phyloP scores from a whole-genome alignment of 2,888 invertebrate species.

The Drosophila helvetica region DNA sequence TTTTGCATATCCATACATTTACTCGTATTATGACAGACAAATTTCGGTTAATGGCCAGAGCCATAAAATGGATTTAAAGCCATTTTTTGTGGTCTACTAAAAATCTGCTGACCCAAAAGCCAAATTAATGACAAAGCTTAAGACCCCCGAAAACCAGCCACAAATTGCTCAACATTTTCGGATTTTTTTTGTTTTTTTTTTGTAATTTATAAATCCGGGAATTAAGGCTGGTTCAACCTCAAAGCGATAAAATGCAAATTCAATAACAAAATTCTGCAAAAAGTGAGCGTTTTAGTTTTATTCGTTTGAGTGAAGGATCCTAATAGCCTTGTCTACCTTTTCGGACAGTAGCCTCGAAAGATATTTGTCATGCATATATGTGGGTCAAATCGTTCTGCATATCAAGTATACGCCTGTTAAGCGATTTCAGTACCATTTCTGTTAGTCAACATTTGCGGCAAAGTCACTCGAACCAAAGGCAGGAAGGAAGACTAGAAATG shows the following conservation, averaged over 20 bases:
- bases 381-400: constrained; percentile 72
- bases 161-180: constrained; percentile 57
- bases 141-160: constrained; percentile 13
- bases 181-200: constrained; percentile 10
- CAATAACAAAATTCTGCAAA: constrained; percentile 46
- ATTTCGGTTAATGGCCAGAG: constrained; percentile 63
- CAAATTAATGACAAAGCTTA: constrained; percentile 72
- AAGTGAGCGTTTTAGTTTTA: constrained; percentile 31
- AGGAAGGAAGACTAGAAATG: constrained; percentile 17
- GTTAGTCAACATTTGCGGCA: constrained; percentile 69
- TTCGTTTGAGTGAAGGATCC: constrained; percentile 63
- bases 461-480: constrained; percentile 19
- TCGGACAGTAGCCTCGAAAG: constrained; percentile 1
- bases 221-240: constrained; percentile 52
- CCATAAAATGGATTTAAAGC: constrained; percentile 77
- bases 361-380: constrained; percentile 48
- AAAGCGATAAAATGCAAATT: constrained; percentile 58
- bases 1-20: constrained; percentile 4
- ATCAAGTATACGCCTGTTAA: constrained; percentile 68
- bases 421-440: constrained; percentile 67
- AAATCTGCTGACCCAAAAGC: constrained; percentile 69
- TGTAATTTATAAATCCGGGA: constrained; percentile 51
- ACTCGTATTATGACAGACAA: constrained; percentile 30
- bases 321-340: constrained; percentile 51
- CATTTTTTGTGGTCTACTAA: constrained; percentile 59